Evolutionary conservation across 2,888 invertebrate species (phyloP), one percentile per base, ranked within the genome.

Genomic region (Xestia ashworthii): DNA sequence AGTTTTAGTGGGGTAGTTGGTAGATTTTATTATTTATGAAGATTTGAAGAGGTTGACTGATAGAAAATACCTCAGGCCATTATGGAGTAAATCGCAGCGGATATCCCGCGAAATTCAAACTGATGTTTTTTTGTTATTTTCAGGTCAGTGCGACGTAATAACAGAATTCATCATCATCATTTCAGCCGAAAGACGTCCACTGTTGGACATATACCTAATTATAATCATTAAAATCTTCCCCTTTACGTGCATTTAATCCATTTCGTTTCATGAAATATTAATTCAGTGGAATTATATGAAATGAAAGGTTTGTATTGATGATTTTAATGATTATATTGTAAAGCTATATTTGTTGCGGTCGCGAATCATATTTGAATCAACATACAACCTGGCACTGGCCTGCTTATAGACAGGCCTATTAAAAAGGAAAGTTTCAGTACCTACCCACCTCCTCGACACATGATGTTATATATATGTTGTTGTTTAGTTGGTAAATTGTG

Each of bases 401-500:
- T 60, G 16, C 12, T 3, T 32, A 9, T 19, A 62, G 1, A 0
- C 4, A 62, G 32, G 22, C 19, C 0, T 25, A 11, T 25, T 50
- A 1, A 38, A 66, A 32, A 1, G 12, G 9, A 66, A 50, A 38
- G 9, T 73, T 53, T 53, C 0, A 55, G 14, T 44, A 79, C 11
- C 16, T 22, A n/a, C 32, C 25, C 53, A 41, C 25, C 25, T 0
- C 6, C 8, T 41, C 41, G 50, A 25, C 16, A 60, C 22, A 53
- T n/a, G 38, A 16, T 32, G 14, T 12, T 64, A 1, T 9, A 53
- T 64, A 1, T 9, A 53, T 68, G 32, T 65, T n/a, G 50, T 76
- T 32, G 16, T 53, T 25, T 46, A 46, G 58, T 69, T 53, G 50
- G 62, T 69, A 44, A 77, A 82, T 82, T 66, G 32, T 41, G 46